Evolutionary conservation across 2,888 invertebrate genomes (phyloP), one percentile per base, ranked within the genome.

Genomic region (Phlogophora meticulosa): DNA sequence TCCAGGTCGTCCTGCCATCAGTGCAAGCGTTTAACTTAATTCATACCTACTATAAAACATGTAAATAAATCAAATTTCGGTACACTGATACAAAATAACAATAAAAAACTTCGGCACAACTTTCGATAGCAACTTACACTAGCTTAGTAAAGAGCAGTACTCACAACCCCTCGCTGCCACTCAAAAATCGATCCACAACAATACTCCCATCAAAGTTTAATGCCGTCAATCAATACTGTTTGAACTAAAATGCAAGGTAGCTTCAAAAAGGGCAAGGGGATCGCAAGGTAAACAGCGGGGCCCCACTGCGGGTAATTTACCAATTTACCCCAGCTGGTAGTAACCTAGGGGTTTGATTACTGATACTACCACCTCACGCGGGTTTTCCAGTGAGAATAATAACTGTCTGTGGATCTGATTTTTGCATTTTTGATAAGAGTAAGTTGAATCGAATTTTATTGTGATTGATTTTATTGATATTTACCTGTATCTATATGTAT

Each of bases 241-340:
- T 83, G 81, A 83, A 86, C 84, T 78, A 83, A 85, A 88, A 90
- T 89, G 91, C 91, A 90, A 90, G 87, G 87, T 76, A 80, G 84
- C 87, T 80, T 82, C 73, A 63, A 89, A 90, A 91, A 88, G 91
- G 89, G 85, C 84, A 85, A 89, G 90, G 91, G 89, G 81, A 65
- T 73, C 79, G 73, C 64, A 85, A 87, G 87, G 91, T 87, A 93
- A 92, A 92, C 87, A 92, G 83, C 83, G 85, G 90, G 88, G 88
- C 76, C 75, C 80, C 81, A 80, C 86, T 90, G 91, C 89, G 92
- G 92, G 91, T 91, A 92, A 93, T 93, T 93, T 92, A 91, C 91
- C 91, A 89, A 91, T 92, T 92, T 92, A 91, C 91, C 90, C 91
- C 85, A 84, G 83, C 86, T 80, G 5, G 78, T 72, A 82, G 74